Percentiles rank a stretch among this genome's conserved stretches.
phyloP scores from a whole-genome alignment of 2,113 vertebrate species.

The Dasyprocta punctata region DNA sequence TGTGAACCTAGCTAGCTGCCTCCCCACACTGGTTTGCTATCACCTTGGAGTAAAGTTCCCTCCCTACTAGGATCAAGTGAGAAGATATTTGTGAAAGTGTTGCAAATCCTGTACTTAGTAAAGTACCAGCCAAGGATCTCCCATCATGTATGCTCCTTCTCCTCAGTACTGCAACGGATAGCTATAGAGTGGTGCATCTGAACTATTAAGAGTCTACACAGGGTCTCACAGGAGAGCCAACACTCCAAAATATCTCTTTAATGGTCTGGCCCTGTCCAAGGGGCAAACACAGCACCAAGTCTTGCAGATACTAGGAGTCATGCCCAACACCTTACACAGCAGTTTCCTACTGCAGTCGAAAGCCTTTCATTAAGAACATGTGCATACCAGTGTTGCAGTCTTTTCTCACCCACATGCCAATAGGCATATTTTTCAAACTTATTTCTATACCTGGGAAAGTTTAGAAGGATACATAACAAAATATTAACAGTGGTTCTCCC shows the following conservation, averaged over 20 bases:
- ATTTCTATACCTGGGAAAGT: slow-evolving; percentile 37
- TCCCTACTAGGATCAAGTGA: neutral
- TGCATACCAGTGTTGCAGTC: neutral
- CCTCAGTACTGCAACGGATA: neutral
- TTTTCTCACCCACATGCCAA: neutral
- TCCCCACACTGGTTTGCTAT: neutral
- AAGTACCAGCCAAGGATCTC: neutral
- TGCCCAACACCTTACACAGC: neutral
- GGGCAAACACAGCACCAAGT: neutral
- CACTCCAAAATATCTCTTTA: neutral
- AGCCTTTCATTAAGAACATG: neutral
- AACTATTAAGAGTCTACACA: neutral
- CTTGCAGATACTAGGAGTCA: neutral
- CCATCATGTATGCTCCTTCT: neutral
- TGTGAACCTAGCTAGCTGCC: neutral
- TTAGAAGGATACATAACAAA: slow-evolving; percentile 51
- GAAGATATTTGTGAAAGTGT: neutral
- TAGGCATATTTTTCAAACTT: slow-evolving; percentile 42
- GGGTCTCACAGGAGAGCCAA: neutral
- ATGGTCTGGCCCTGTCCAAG: neutral
- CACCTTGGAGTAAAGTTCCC: neutral
- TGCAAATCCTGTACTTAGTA: neutral
- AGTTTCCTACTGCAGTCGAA: neutral
- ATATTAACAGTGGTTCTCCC: slow-evolving; percentile 9
- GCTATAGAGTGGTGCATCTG: neutral